Evolutionary conservation across 2,113 vertebrate genomes (phyloP).

Genomic region (Mormyrus lacerda): DNA sequence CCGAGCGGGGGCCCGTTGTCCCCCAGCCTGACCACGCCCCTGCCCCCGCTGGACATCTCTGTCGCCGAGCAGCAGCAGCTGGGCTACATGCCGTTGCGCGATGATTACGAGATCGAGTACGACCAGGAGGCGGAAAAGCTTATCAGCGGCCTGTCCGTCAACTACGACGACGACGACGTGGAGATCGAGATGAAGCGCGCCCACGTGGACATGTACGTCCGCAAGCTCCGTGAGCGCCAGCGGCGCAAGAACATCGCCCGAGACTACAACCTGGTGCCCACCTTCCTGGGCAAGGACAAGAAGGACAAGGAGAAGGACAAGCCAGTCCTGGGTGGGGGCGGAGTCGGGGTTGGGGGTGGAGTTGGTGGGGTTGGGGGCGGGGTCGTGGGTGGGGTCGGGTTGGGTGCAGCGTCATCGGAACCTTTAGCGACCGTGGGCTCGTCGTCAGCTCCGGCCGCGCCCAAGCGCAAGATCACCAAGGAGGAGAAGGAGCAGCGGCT

Average conservation of each 20-base stretch:
- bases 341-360: slow-evolving; percentile 18
- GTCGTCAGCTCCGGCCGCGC: slow-evolving; percentile 27
- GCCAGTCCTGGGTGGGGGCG: slow-evolving; percentile 26
- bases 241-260: slow-evolving; percentile 89
- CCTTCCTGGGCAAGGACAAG: slow-evolving; percentile 83
- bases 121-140: slow-evolving; percentile 93
- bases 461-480: slow-evolving; percentile 82
- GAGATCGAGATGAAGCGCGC: slow-evolving; percentile 92
- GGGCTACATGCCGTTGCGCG: slow-evolving; percentile 93
- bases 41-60: slow-evolving; percentile 81
- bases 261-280: slow-evolving; percentile 85
- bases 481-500: slow-evolving; percentile 88
- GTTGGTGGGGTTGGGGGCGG: slow-evolving; percentile 12
- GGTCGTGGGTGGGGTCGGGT: slow-evolving; percentile 19
- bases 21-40: slow-evolving; percentile 84
- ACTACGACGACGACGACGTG: slow-evolving; percentile 93
- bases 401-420: neutral
- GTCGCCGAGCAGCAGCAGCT: slow-evolving; percentile 91
- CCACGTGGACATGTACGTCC: slow-evolving; percentile 96
- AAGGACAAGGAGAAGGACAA: slow-evolving; percentile 80
- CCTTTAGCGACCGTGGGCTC: slow-evolving; percentile 10
- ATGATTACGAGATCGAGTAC: slow-evolving; percentile 95
- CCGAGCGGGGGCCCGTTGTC: slow-evolving; percentile 84
- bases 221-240: slow-evolving; percentile 85
- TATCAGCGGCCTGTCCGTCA: slow-evolving; percentile 90